Conservation (phyloP, 2,113 vertebrate species). For the Sphaerodactylus townsendi region DNA sequence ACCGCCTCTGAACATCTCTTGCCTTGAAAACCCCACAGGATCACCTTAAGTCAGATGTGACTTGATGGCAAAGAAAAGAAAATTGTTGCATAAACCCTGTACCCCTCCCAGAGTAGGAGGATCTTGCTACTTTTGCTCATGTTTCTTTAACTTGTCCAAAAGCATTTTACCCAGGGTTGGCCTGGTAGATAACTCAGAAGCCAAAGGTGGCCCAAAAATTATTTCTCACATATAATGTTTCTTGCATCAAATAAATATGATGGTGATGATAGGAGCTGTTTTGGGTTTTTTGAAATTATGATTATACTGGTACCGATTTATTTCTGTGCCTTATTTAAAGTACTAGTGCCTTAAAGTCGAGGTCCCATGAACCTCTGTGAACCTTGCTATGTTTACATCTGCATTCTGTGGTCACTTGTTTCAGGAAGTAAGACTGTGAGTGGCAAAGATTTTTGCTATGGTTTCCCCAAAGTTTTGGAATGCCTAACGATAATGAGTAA, state of each 20-base stretch:
- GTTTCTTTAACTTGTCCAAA: background rate
- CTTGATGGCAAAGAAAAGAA: no score
- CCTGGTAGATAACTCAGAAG: background rate
- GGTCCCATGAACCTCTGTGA: background rate
- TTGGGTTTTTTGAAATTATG: no score
- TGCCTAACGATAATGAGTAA: no score
- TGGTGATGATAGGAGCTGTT: background rate
- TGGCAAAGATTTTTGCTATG: no score
- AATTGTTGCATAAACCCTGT: no score
- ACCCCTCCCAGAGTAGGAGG: no score
- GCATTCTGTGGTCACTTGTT: background rate
- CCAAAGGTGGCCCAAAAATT: background rate
- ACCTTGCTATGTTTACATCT: background rate
- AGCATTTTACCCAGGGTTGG: background rate
- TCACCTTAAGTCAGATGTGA: no score
- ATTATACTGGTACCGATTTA: background rate
- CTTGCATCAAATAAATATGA: no score
- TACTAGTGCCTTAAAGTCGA: background rate
- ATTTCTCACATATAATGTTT: no score
- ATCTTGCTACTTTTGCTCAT: background rate
- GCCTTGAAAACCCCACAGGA: no score
- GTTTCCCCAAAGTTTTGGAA: no score
- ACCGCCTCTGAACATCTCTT: no score
- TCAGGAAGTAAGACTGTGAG: background rate
- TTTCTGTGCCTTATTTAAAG: background rate